phyloP scores from a whole-genome alignment of 1,140 invertebrate species.

The Dendrolimus kikuchii region DNA sequence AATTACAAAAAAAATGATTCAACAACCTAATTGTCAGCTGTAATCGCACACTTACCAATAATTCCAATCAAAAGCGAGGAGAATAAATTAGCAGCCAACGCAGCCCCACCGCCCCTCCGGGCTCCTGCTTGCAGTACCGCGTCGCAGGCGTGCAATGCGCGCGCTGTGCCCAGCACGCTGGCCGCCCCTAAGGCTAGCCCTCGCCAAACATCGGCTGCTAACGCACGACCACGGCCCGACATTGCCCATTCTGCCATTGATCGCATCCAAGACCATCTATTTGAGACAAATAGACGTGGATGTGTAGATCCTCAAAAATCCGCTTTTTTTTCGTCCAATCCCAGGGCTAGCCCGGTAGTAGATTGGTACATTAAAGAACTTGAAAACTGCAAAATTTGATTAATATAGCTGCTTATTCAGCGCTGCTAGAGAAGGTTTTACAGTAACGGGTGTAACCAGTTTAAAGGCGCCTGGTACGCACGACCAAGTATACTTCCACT shows the following conservation, averaged over 20 bases:
- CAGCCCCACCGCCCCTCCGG: slow-evolving; percentile 34
- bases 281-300: slow-evolving; percentile 52
- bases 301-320: too few species aligned
- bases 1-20: too few species aligned
- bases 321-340: too few species aligned
- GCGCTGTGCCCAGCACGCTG: slow-evolving; percentile 52
- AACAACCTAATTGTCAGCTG: too few species aligned
- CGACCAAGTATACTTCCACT: too few species aligned
- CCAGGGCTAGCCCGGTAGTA: too few species aligned
- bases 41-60: slow-evolving; percentile 28
- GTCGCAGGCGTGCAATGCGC: slow-evolving; percentile 51
- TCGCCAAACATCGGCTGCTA: slow-evolving; percentile 51
- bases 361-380: too few species aligned
- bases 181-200: slow-evolving; percentile 42
- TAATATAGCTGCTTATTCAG: too few species aligned
- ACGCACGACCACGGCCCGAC: slow-evolving; percentile 46
- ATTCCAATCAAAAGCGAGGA: slow-evolving; percentile 55
- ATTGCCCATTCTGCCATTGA: slow-evolving; percentile 49
- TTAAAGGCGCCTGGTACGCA: too few species aligned
- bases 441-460: too few species aligned
- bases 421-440: too few species aligned
- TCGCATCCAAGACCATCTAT: slow-evolving; percentile 51
- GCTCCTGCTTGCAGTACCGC: slow-evolving; percentile 49
- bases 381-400: too few species aligned
- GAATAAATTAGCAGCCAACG: slow-evolving; percentile 56